phyloP scores from a whole-genome alignment of 2,113 vertebrate species.

The Rhabdomys dilectus region DNA sequence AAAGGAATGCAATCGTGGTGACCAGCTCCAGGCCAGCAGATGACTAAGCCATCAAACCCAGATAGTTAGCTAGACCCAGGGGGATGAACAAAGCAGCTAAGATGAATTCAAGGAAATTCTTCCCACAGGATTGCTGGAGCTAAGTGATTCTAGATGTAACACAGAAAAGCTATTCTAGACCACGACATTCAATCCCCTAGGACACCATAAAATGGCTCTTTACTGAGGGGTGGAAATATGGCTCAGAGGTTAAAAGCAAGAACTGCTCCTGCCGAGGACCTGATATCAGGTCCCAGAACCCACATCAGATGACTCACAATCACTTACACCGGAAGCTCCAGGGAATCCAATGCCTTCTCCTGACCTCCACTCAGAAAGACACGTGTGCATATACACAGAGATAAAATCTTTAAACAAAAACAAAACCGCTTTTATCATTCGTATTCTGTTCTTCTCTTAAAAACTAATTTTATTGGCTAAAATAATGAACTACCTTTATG shows the following conservation, averaged over 20 bases:
- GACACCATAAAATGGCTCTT: not conserved
- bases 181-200: not conserved
- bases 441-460: not conserved
- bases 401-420: not conserved
- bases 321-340: not conserved
- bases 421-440: constrained; percentile 5
- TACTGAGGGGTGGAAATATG: not conserved
- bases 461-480: constrained; percentile 36
- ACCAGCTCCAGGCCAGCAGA: not conserved
- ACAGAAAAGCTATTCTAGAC: not conserved
- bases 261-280: not conserved
- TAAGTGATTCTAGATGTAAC: constrained; percentile 10
- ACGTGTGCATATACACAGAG: not conserved
- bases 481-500: not conserved
- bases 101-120: constrained; percentile 40
- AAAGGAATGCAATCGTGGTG: accelerated
- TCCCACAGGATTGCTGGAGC: not conserved
- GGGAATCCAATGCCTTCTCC: not conserved
- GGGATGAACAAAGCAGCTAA: not conserved
- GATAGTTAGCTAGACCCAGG: not conserved
- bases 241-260: not conserved
- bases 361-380: not conserved
- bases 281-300: not conserved
- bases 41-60: not conserved
- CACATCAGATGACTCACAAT: not conserved